Evolutionary conservation across 2,888 invertebrate genomes (phyloP).

Genomic region (Sclerodermus sp.): DNA sequence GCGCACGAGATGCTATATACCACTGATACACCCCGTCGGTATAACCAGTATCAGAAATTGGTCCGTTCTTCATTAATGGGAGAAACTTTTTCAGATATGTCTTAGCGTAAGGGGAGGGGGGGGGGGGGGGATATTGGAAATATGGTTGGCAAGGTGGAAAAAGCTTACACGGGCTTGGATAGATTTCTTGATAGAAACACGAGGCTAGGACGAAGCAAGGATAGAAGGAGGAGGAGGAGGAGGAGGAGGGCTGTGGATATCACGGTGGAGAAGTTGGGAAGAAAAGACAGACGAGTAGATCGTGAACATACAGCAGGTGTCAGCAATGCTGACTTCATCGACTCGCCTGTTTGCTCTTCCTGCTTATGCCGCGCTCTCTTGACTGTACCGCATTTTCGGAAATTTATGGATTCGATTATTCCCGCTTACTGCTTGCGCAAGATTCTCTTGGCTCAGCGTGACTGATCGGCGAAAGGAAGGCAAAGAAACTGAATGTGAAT

Average conservation of each 20-base stretch:
- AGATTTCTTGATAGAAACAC: no score
- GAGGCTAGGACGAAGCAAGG: no score
- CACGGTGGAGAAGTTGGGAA: constrained; percentile 3
- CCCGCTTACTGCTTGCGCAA: neutral
- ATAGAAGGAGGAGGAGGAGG: neutral
- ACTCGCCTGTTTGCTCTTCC: constrained; percentile 11
- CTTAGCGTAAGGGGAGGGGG: no score
- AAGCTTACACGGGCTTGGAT: no score
- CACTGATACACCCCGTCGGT: no score
- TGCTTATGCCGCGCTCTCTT: constrained; percentile 4
- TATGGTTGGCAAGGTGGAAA: no score
- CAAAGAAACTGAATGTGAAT: neutral
- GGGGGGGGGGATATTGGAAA: no score
- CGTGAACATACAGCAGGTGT: constrained; percentile 21
- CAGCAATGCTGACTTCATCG: constrained; percentile 13
- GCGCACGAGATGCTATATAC: no score
- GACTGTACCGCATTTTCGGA: constrained; percentile 1
- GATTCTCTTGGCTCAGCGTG: constrained; percentile 4
- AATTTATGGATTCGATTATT: constrained; percentile 22
- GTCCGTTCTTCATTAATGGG: no score
- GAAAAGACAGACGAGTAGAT: constrained; percentile 5
- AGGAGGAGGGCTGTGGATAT: neutral
- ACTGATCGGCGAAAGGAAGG: neutral
- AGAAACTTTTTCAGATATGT: no score
- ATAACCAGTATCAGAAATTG: no score